Conservation (phyloP, 1,140 invertebrate species). For the Mactra quadrangularis region DNA sequence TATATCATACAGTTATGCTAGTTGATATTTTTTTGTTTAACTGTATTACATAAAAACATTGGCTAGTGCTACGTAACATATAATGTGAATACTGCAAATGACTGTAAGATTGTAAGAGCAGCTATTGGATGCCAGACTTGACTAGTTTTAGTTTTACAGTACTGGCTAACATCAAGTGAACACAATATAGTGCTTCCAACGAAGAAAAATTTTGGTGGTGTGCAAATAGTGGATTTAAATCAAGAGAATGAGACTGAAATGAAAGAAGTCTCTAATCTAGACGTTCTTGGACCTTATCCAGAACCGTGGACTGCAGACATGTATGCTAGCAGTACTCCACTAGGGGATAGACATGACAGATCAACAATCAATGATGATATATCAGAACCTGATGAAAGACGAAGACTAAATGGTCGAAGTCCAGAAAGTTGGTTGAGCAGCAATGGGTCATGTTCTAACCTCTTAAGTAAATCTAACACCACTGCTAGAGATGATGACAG, state of each 20-base stretch:
- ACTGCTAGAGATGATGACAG: not conserved
- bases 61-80: too few relatives aligned
- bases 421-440: slow-evolving; percentile 57
- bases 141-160: too few relatives aligned
- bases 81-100: too few relatives aligned
- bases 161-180: too few relatives aligned
- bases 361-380: slow-evolving; percentile 48
- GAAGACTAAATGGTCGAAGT: slow-evolving; percentile 26
- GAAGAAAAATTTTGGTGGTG: not conserved
- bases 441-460: slow-evolving; percentile 35
- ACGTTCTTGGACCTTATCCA: slow-evolving; percentile 1
- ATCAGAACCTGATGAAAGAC: slow-evolving; percentile 31
- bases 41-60: too few relatives aligned
- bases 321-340: slow-evolving; percentile 15
- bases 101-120: too few relatives aligned
- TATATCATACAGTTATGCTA: too few relatives aligned
- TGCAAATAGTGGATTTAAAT: slow-evolving; percentile 28
- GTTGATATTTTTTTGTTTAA: too few relatives aligned
- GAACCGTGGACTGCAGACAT: slow-evolving; percentile 53
- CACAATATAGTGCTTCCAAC: too few relatives aligned
- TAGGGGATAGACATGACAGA: not conserved
- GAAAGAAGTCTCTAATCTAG: slow-evolving; percentile 5
- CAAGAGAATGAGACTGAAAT: not conserved
- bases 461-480: slow-evolving; percentile 6
- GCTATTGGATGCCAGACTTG: too few relatives aligned